Conservation (phyloP, 2,797 vertebrate species). For the Liasis olivaceus region DNA sequence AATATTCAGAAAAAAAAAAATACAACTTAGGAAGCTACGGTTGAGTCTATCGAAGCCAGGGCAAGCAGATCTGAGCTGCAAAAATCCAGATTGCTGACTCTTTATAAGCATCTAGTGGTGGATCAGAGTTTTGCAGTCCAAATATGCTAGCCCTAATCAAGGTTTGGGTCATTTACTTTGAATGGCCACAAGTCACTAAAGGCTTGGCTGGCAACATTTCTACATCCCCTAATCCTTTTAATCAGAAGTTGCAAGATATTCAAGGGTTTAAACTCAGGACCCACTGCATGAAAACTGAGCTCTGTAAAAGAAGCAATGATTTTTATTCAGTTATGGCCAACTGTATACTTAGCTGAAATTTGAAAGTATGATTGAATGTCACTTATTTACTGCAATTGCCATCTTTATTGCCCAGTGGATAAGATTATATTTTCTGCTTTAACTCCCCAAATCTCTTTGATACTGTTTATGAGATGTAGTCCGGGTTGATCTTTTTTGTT, state of each 20-base stretch:
- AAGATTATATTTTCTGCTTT: background rate
- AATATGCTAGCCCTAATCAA: background rate
- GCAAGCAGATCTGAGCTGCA: background rate
- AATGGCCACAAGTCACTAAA: background rate
- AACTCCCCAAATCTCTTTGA: no score
- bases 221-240: background rate
- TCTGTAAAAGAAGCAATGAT: background rate
- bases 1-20: background rate
- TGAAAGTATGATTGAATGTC: background rate
- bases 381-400: background rate
- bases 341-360: background rate
- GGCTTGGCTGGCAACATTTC: background rate
- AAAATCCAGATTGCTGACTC: background rate
- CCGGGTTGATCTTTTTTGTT: no score
- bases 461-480: no score
- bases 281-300: background rate
- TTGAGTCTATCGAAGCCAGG: background rate
- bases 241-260: background rate
- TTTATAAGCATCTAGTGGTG: background rate
- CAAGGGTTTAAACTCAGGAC: background rate
- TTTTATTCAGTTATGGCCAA: background rate
- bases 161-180: background rate
- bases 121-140: background rate
- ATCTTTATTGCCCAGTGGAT: background rate
- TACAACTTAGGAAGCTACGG: background rate